Evolutionary conservation across 2,888 invertebrate species (phyloP), one percentile per base, ranked within the genome.

Genomic region (Caenorhabditis sp.): DNA sequence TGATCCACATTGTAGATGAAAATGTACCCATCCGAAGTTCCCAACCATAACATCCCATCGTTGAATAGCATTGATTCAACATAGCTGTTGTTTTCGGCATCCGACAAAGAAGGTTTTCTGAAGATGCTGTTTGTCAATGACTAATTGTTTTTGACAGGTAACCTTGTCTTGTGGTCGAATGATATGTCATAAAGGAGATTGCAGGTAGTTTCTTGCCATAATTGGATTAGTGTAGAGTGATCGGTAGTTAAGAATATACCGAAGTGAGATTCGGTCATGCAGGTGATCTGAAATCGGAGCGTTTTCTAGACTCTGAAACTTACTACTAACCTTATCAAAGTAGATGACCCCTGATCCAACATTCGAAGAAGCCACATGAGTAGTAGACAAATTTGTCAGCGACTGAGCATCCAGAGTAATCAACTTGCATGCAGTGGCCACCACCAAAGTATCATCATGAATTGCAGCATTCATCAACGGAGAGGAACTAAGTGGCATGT

Each of bases 121-220:
- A n/a, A 82, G 64, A 68, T 38, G 51, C 10, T 35, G 41, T 7
- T 16, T 14, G n/a, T 26, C 8, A 35, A 35, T 6, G 35, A n/a
- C n/a, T 19, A 24, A 24, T 72, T 26, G 10, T 14, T 41, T 5
- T 14, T 58, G 44, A 58, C 56, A 41, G 41, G 24, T 47, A 31
- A 90, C 90, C 90, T 85, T 68, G 89, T 88, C 80, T 86, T 89
- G 80, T 92, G 92, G 44, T 92, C 92, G 73, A 88, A 92, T 41
- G 92, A 89, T 19, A 93, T 93, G 87, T 94, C 94, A 88, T 93
- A 94, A 69, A 94, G 90, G 88, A 94, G 91, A 66, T 92, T 92
- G 88, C 94, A 94, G 44, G 92, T 92, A n/a, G 93, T 89, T 0
- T 92, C 92, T 82, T 93, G 93, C 94, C 94, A 94, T 44, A 94